Percentiles rank a stretch among this genome's conserved stretches.
These are phyloP conservation scores for Fissipunctia ypsillon DNA, from an alignment of 2,888 invertebrate species.

Conservation along the genomic window DNA sequence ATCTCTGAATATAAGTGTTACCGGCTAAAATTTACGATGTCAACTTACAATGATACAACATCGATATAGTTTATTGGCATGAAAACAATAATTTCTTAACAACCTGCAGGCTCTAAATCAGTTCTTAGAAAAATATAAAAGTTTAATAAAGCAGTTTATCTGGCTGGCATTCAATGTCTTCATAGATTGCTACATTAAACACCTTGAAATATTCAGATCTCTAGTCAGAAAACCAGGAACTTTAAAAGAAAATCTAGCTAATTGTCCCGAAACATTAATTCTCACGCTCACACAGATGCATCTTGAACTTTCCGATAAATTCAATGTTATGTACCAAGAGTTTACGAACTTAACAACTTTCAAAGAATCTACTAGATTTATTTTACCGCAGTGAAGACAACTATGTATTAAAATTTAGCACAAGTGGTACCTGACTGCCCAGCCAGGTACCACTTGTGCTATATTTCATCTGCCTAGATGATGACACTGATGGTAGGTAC, in stretches of 20 bases:
- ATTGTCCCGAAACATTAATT: not conserved
- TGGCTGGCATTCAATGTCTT: not conserved
- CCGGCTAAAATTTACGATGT: slow-evolving; percentile 1
- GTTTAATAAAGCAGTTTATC: not conserved
- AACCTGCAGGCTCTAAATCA: not conserved
- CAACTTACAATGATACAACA: not conserved
- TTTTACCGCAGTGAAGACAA: not conserved
- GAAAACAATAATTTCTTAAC: slow-evolving; percentile 2
- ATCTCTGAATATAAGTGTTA: not conserved
- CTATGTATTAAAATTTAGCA: not conserved
- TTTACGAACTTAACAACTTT: not conserved
- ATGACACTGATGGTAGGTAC: not conserved
- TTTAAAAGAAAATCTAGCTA: not conserved
- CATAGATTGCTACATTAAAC: not conserved
- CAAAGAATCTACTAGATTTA: not conserved
- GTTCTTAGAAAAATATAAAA: not conserved
- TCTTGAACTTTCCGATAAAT: slow-evolving; percentile 30
- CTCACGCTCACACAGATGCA: slow-evolving; percentile 12
- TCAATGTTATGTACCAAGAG: not conserved
- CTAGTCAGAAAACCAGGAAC: not conserved
- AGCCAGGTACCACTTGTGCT: no score
- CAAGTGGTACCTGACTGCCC: no score
- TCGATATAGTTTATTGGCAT: not conserved
- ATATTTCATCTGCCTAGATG: no score
- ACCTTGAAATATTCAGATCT: slow-evolving; percentile 5